Percentiles rank a stretch among this genome's conserved stretches.
phyloP scores from a whole-genome alignment of 2,797 vertebrate species.

The Petrocephalus sullivani region DNA sequence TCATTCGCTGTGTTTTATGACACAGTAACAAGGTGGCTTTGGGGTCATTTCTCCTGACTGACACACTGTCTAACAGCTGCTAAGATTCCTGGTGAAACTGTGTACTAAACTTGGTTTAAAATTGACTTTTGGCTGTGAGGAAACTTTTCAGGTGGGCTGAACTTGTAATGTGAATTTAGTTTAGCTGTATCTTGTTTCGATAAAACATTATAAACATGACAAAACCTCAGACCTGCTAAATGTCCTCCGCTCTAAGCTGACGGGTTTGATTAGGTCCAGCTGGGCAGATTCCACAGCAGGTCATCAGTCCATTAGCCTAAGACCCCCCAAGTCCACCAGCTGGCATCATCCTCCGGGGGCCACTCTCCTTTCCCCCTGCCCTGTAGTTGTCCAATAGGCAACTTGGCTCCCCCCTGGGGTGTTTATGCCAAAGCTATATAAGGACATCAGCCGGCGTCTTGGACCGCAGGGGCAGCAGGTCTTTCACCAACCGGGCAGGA shows the following conservation, averaged over 20 bases:
- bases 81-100: background rate
- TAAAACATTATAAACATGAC: background rate
- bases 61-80: background rate
- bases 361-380: conserved; percentile 38
- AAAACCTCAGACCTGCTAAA: background rate
- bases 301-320: conserved; percentile 12
- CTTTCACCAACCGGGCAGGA: conserved; percentile 36
- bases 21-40: background rate
- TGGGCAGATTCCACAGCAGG: background rate
- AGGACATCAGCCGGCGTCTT: conserved; percentile 36
- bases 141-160: background rate
- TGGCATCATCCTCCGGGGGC: conserved; percentile 24
- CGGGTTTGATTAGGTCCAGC: background rate
- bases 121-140: background rate
- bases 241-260: background rate
- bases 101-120: background rate
- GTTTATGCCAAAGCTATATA: conserved; percentile 44
- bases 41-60: background rate
- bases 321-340: conserved; percentile 25
- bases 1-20: background rate
- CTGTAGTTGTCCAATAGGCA: conserved; percentile 20
- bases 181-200: background rate
- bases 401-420: conserved; percentile 29
- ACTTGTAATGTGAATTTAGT: background rate
- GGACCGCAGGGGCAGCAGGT: conserved; percentile 24